A percentile compares a stretch with the other conserved stretches of the same genome.
Evolutionary conservation across 2,888 invertebrate genomes (phyloP).

Genomic region (Cheilosia soror): DNA sequence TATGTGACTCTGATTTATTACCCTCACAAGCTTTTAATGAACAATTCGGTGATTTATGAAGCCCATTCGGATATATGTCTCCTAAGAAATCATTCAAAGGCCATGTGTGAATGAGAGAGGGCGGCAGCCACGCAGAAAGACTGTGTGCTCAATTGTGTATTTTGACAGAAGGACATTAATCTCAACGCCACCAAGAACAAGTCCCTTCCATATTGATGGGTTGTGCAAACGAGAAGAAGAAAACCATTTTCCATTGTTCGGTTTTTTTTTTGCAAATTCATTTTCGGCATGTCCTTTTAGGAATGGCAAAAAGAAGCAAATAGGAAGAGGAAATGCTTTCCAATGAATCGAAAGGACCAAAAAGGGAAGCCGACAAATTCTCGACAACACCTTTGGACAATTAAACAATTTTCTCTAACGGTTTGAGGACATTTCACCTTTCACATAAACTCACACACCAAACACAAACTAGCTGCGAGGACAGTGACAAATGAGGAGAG

Average conservation of each 20-base stretch:
- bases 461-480: conserved; percentile 21
- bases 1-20: conserved; percentile 57
- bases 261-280: conserved; percentile 65
- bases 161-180: conserved; percentile 73
- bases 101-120: conserved; percentile 21
- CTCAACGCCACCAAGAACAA: conserved; percentile 63
- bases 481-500: conserved; percentile 72
- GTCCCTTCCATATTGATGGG: conserved; percentile 20
- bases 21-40: conserved; percentile 73
- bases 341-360: conserved; percentile 43
- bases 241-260: conserved; percentile 38
- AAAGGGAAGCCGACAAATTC: conserved; percentile 64
- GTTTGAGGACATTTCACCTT: conserved; percentile 66
- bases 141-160: conserved; percentile 64
- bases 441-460: conserved; percentile 44
- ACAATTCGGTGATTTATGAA: conserved; percentile 74
- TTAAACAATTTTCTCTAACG: conserved; percentile 71
- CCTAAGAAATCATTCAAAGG: conserved; percentile 66
- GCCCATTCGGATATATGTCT: conserved; percentile 54
- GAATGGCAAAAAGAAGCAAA: conserved; percentile 5
- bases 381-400: conserved; percentile 55
- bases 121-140: conserved; percentile 31
- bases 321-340: conserved; percentile 42
- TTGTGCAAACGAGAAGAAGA: not conserved
- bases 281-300: conserved; percentile 64